These are phyloP conservation scores for Hipparchia semele DNA, from an alignment of 2,888 invertebrate species.

Conservation along the genomic window DNA sequence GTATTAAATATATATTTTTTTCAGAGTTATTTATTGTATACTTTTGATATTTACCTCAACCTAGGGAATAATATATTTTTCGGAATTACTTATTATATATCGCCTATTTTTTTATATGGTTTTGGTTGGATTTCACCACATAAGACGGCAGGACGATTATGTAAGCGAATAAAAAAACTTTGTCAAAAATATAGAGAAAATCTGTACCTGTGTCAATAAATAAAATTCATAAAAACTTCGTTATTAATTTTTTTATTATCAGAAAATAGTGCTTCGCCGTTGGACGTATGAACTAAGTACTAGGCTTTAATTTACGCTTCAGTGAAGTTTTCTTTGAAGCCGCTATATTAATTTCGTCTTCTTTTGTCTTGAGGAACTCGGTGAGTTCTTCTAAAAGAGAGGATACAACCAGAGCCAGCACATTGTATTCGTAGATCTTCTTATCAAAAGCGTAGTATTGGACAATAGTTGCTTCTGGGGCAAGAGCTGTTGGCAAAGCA, in stretches of 20 bases:
- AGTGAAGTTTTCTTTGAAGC: neutral
- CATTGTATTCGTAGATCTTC: slow-evolving; percentile 65
- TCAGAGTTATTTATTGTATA: too few relatives aligned
- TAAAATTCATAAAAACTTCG: neutral
- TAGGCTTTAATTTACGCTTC: slow-evolving; percentile 4
- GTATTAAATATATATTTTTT: too few relatives aligned
- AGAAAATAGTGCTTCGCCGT: neutral
- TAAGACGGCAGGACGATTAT: too few relatives aligned
- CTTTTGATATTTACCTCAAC: too few relatives aligned
- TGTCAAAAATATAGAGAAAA: too few relatives aligned
- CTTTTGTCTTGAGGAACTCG: slow-evolving; percentile 46
- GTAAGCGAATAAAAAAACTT: too few relatives aligned
- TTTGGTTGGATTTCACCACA: too few relatives aligned
- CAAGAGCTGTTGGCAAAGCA: slow-evolving; percentile 56
- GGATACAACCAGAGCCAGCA: slow-evolving; percentile 41
- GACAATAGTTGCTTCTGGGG: slow-evolving; percentile 56
- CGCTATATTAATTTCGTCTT: slow-evolving; percentile 45
- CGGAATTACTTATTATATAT: too few relatives aligned
- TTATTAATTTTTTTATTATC: neutral
- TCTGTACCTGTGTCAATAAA: neutral
- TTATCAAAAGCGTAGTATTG: slow-evolving; percentile 64
- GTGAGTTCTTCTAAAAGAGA: slow-evolving; percentile 47
- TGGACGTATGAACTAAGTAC: neutral
- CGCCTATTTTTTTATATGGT: too few relatives aligned
- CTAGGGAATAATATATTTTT: too few relatives aligned